Conservation (phyloP, 1,140 invertebrate species). For the Drosophila obscura region DNA sequence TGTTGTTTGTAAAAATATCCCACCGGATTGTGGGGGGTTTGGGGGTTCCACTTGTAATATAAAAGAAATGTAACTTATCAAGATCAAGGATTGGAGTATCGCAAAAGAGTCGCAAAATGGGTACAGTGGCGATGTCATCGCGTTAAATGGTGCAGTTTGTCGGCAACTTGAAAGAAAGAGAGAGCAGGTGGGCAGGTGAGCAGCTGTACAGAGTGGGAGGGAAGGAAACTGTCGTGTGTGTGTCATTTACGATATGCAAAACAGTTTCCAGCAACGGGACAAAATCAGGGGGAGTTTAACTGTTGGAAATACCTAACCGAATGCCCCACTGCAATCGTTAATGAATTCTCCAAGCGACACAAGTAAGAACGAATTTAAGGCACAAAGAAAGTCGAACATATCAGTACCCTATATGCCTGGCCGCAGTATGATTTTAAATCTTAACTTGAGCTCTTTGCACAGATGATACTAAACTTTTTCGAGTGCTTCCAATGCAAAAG, state of each 20-base stretch:
- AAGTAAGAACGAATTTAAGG: constrained; percentile 43
- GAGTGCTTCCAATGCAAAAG: too few species aligned
- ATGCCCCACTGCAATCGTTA: constrained; percentile 38
- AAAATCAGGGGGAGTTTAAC: neutral
- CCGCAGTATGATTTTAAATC: too few species aligned
- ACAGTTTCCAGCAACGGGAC: constrained; percentile 8
- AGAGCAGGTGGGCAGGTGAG: neutral
- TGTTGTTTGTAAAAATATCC: too few species aligned
- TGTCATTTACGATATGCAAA: constrained; percentile 29
- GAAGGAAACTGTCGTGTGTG: neutral
- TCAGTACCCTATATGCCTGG: constrained; percentile 1
- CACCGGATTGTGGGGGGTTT: too few species aligned
- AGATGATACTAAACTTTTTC: too few species aligned
- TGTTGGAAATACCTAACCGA: neutral
- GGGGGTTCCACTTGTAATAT: too few species aligned
- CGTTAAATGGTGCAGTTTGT: constrained; percentile 19
- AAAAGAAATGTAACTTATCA: too few species aligned
- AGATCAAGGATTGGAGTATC: too few species aligned
- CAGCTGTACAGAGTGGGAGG: too few species aligned
- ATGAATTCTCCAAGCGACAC: constrained; percentile 46
- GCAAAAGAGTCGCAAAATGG: neutral
- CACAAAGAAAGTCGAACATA: constrained; percentile 28
- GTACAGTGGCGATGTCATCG: too few species aligned
- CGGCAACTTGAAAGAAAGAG: constrained; percentile 18
- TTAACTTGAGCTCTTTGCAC: too few species aligned